Conservation (phyloP, 2,888 invertebrate species). For the Clunio marinus region DNA sequence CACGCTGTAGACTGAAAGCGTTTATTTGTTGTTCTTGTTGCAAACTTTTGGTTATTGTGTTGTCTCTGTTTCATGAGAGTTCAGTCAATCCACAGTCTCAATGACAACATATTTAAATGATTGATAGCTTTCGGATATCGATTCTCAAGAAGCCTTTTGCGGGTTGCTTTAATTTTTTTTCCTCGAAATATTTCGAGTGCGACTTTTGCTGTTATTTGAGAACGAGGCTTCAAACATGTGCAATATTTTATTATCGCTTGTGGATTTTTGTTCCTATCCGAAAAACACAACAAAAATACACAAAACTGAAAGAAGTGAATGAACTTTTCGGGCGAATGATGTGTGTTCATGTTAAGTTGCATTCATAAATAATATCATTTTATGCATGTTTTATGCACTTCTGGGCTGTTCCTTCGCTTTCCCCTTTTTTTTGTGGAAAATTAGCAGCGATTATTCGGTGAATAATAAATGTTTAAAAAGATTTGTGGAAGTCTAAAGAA, state of each 20-base stretch:
- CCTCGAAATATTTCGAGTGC: background rate
- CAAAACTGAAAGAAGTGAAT: slow-evolving; percentile 31
- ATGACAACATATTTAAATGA: too few relatives aligned
- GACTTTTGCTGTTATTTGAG: too few relatives aligned
- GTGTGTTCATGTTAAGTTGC: slow-evolving; percentile 26
- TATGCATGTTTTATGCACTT: slow-evolving; percentile 12
- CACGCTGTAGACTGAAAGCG: too few relatives aligned
- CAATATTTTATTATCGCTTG: slow-evolving; percentile 28
- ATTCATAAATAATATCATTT: slow-evolving; percentile 19
- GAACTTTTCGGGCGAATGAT: slow-evolving; percentile 24
- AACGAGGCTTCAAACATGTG: slow-evolving; percentile 24
- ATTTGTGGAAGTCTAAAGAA: too few relatives aligned
- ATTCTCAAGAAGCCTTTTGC: background rate
- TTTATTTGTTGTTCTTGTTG: too few relatives aligned
- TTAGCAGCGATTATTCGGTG: too few relatives aligned
- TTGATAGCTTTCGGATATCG: too few relatives aligned
- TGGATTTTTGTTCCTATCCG: slow-evolving; percentile 23
- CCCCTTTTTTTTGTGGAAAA: background rate
- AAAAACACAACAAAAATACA: slow-evolving; percentile 2
- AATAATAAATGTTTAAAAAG: too few relatives aligned
- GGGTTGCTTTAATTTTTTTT: background rate
- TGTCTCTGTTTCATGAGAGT: too few relatives aligned
- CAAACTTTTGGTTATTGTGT: too few relatives aligned
- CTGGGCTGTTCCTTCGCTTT: background rate
- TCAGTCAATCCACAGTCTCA: too few relatives aligned